phyloP scores from a whole-genome alignment of 2,888 invertebrate genomes.

The Caenorhabditis sp. region DNA sequence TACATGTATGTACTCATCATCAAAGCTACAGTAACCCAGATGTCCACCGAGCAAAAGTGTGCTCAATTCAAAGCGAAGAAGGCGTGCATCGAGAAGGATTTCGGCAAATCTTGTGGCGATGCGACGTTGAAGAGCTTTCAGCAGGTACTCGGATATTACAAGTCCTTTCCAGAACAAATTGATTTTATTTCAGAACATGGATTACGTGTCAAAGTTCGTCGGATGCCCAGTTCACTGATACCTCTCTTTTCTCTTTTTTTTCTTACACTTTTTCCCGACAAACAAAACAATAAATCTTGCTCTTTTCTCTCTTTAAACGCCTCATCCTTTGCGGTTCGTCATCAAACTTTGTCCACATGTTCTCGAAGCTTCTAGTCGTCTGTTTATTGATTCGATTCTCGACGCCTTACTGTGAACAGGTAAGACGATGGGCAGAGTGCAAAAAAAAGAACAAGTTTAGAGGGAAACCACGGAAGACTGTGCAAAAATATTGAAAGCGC shows the following conservation, averaged over 20 bases:
- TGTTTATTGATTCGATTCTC: too few species aligned
- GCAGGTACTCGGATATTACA: constrained; percentile 3
- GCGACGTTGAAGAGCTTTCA: constrained; percentile 32
- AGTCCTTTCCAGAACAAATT: not conserved
- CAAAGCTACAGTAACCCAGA: not conserved
- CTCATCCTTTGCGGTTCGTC: too few species aligned
- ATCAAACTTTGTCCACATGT: too few species aligned
- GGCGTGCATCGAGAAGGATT: constrained; percentile 36
- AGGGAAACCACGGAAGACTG: not conserved
- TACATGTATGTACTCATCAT: not conserved
- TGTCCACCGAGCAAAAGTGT: constrained; percentile 46
- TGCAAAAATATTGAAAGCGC: not conserved
- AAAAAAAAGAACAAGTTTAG: not conserved
- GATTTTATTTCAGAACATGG: constrained; percentile 37
- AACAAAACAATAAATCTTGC: not conserved
- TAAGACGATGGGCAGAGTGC: too few species aligned
- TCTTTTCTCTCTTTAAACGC: not conserved
- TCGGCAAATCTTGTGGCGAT: constrained; percentile 23
- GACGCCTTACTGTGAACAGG: too few species aligned
- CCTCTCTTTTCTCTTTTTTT: not conserved
- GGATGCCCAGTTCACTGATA: constrained; percentile 35
- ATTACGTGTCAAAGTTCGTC: constrained; percentile 37
- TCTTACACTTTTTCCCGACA: not conserved
- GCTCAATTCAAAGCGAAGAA: constrained; percentile 48
- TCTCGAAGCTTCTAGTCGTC: too few species aligned